phyloP scores from a whole-genome alignment of 2,797 vertebrate species.

The Brotogeris chrysoptera region DNA sequence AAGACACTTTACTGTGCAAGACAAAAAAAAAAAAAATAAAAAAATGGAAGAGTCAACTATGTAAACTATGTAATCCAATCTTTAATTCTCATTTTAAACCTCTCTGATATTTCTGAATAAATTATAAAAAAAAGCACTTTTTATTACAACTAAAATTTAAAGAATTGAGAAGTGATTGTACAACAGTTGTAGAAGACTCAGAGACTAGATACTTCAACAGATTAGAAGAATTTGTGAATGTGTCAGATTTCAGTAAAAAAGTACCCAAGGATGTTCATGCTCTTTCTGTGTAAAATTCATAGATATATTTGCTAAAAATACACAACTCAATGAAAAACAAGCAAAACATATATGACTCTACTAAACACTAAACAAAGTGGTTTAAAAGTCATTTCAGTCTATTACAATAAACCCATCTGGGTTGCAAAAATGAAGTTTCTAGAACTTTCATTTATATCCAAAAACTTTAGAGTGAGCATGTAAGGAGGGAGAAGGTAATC shows the following conservation, averaged over 20 bases:
- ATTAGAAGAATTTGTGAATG: not conserved
- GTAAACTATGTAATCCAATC: not conserved
- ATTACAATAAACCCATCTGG: not conserved
- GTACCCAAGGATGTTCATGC: fast-evolving
- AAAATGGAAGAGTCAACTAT: not conserved
- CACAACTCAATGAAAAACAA: fast-evolving
- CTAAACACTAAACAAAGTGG: not conserved
- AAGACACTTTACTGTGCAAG: not conserved
- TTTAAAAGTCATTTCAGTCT: not conserved
- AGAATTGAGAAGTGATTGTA: not conserved
- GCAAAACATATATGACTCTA: not conserved
- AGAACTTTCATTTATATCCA: not conserved
- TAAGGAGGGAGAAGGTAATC: too few relatives aligned
- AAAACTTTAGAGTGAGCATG: not conserved
- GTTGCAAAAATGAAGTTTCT: not conserved
- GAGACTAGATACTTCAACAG: not conserved
- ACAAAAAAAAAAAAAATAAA: not conserved
- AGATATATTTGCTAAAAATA: not conserved
- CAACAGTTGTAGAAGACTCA: not conserved
- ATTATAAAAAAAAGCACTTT: fast-evolving
- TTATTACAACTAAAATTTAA: not conserved
- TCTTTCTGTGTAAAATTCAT: not conserved
- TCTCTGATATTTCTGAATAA: not conserved
- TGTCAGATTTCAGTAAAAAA: not conserved
- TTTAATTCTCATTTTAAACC: not conserved